Evolutionary conservation across 2,888 invertebrate species (phyloP), one percentile per base, ranked within the genome.

Genomic region (Ormyrus labotus): DNA sequence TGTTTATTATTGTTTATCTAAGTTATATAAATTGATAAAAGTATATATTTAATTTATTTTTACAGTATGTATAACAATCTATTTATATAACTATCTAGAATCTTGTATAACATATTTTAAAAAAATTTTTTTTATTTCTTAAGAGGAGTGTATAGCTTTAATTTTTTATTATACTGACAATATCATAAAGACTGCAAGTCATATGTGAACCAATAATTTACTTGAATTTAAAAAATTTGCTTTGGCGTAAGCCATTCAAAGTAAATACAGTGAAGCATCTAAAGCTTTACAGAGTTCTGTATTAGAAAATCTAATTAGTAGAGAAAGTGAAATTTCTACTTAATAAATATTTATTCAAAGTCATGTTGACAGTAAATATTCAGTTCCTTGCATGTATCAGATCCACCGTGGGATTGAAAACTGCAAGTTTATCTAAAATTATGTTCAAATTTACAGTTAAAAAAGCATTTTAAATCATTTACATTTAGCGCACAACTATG

Each of bases 341-440:
- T 91, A 99, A 19, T 92, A 93, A 47, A 90, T 91, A 4, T 97
- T 97, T 90, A 92, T 99, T 70, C 89, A 91, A 11, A 91, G 92
- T 9, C 95, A 96, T 89, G 89, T 97, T 76, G 89, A 93, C n/a
- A n/a, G n/a, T n/a, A n/a, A n/a, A 84, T 92, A 92, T 53, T 95
- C 98, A 0, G 95, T 0, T 96, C 97, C 19, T 88, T 99, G 74
- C 99, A 99, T 90, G 94, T 99, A 61, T 98, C 98, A 58, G 99
- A 99, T 0, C 97, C 98, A 47, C 99, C 99, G 99, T 99, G 99
- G 6, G 99, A 99, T 0, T 99, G 98, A 0, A 99, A 99, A 98
- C 98, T 0, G 98, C 98, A 0, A 95, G 96, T 81, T 92, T 99
- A 19, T 94, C 94, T 0, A 93, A 95, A 83, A 93, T 97, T 78